phyloP scores from a whole-genome alignment of 1,140 invertebrate species.

The Linepithema humile region DNA sequence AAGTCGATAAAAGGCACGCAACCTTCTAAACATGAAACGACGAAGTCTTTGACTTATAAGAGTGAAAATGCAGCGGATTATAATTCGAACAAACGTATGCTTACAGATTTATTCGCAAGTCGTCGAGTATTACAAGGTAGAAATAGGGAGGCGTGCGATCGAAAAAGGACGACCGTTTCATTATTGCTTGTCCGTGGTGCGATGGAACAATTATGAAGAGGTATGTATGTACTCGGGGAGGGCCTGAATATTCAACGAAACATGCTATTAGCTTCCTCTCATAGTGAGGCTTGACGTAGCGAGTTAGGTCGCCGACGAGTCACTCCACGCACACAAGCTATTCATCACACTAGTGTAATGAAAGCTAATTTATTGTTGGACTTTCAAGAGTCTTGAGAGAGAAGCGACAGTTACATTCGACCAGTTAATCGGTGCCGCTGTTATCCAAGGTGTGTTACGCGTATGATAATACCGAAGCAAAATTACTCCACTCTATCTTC shows the following conservation, averaged over 20 bases:
- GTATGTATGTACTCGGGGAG: slow-evolving; percentile 56
- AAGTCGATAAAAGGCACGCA: slow-evolving; percentile 3
- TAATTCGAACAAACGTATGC: not conserved
- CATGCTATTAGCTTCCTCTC: slow-evolving; percentile 72
- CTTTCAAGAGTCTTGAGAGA: slow-evolving; percentile 24
- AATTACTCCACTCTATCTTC: not conserved
- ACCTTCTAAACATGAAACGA: slow-evolving; percentile 23
- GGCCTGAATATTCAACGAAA: slow-evolving; percentile 75
- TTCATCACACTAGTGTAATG: slow-evolving; percentile 57
- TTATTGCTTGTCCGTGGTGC: slow-evolving; percentile 50
- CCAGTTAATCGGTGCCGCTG: slow-evolving; percentile 1
- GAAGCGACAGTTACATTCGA: slow-evolving; percentile 33
- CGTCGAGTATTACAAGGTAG: not conserved
- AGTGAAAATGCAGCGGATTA: not conserved
- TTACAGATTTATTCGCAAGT: not conserved
- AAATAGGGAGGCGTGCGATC: not conserved
- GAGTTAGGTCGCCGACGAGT: slow-evolving; percentile 59
- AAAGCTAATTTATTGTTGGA: slow-evolving; percentile 54
- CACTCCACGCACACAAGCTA: slow-evolving; percentile 63
- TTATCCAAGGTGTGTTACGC: slow-evolving; percentile 9
- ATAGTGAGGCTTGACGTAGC: slow-evolving; percentile 49
- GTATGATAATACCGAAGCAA: not conserved
- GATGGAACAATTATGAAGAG: slow-evolving; percentile 68
- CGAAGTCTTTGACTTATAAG: slow-evolving; percentile 6
- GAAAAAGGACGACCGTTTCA: slow-evolving; percentile 19